A percentile compares a stretch with the other conserved stretches of the same genome.
phyloP scores from a whole-genome alignment of 2,113 vertebrate species.

The Mus spicilegus region DNA sequence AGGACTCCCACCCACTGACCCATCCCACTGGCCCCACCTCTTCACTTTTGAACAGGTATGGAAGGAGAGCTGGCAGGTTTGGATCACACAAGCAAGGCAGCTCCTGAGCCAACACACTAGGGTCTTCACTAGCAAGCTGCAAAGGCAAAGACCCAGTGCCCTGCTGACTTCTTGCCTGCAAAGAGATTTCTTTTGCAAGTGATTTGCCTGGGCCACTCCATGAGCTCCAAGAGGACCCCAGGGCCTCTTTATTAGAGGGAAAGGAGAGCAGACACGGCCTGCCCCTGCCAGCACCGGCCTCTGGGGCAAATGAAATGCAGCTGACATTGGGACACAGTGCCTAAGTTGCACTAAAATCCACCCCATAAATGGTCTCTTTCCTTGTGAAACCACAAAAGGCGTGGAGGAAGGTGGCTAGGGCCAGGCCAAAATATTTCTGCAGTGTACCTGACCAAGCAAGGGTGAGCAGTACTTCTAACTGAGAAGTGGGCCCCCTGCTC shows the following conservation, averaged over 20 bases:
- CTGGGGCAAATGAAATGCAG: neutral
- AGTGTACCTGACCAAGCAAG: slow-evolving; percentile 88
- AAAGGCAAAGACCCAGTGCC: neutral
- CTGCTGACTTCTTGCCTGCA: neutral
- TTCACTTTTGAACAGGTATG: neutral
- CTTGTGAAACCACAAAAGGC: slow-evolving; percentile 89
- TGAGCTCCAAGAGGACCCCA: neutral
- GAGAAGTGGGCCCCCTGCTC: neutral
- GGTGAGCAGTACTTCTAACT: slow-evolving; percentile 70
- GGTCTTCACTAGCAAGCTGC: neutral
- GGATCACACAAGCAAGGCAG: neutral
- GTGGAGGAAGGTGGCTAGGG: slow-evolving; percentile 90
- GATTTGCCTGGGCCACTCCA: neutral
- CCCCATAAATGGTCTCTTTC: slow-evolving; percentile 18
- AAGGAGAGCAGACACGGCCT: neutral
- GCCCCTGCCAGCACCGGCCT: neutral
- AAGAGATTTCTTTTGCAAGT: slow-evolving; percentile 9
- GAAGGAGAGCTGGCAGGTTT: neutral
- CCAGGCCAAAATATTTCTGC: slow-evolving; percentile 90
- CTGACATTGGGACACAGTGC: neutral
- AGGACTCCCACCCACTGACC: neutral
- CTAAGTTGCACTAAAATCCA: neutral
- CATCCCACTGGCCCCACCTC: neutral
- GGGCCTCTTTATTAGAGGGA: neutral
- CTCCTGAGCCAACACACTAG: neutral